Conservation (phyloP, 35 echinoderm and acorn worm genomes). For the Acanthaster planci region DNA sequence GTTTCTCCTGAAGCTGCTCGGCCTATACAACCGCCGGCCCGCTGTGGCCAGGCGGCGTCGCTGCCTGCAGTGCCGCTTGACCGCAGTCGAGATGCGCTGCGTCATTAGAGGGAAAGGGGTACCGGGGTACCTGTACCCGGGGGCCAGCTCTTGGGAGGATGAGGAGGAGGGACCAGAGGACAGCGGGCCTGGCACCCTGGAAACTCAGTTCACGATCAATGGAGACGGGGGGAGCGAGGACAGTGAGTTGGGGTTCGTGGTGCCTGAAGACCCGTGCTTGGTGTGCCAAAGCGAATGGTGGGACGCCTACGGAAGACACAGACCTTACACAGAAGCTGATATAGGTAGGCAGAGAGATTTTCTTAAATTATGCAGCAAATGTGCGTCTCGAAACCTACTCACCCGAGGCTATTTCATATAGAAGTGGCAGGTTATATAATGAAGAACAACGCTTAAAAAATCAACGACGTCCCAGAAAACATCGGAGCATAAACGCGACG, state of each 20-base stretch:
- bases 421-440: too few relatives aligned
- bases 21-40: constrained; percentile 14
- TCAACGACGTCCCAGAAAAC: too few relatives aligned
- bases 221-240: neutral
- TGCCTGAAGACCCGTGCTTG: neutral
- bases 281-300: constrained; percentile 9
- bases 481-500: too few relatives aligned
- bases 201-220: neutral
- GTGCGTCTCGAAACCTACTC: too few relatives aligned
- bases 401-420: too few relatives aligned
- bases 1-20: constrained; percentile 1
- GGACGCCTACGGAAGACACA: neutral
- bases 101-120: constrained; percentile 1
- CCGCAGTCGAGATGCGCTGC: neutral
- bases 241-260: neutral
- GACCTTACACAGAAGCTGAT: neutral
- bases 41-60: neutral
- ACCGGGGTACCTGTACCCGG: neutral
- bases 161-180: neutral
- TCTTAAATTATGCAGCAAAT: too few relatives aligned
- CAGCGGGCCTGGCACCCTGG: too few relatives aligned
- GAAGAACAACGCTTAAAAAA: too few relatives aligned
- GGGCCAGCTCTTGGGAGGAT: neutral
- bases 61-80: neutral
- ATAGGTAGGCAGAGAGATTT: neutral